Evolutionary conservation across 2,113 vertebrate species (phyloP).

Genomic region (Megaceryle maxima): DNA sequence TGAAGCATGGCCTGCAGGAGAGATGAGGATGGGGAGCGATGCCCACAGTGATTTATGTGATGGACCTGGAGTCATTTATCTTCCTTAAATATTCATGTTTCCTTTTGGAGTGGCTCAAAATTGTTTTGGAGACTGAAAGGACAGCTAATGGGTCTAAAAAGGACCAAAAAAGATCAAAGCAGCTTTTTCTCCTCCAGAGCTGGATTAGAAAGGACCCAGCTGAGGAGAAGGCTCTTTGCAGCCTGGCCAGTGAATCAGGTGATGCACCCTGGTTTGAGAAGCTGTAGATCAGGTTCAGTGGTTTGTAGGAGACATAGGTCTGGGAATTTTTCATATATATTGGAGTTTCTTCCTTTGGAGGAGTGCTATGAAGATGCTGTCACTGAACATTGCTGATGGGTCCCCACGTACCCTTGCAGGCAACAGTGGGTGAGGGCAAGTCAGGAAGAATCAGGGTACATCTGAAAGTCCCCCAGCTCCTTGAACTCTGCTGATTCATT

Average conservation of each 20-base stretch:
- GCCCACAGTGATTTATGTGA: background rate
- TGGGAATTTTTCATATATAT: background rate
- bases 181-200: background rate
- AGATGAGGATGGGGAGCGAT: background rate
- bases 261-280: background rate
- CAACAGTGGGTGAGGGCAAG: background rate
- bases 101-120: background rate
- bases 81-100: conserved; percentile 34
- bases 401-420: background rate
- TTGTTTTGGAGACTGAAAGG: background rate
- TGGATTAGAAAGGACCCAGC: background rate
- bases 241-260: background rate
- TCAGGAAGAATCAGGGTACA: background rate
- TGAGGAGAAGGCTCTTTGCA: background rate
- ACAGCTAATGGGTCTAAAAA: background rate
- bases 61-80: conserved; percentile 11
- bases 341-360: background rate
- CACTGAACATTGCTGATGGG: background rate
- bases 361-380: background rate
- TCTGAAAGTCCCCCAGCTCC: background rate
- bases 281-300: background rate
- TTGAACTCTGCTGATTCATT: background rate
- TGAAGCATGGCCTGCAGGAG: background rate
- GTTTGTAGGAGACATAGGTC: background rate
- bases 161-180: background rate